Conservation (phyloP, 2,797 vertebrate genomes). For the Phataginus tetradactyla region DNA sequence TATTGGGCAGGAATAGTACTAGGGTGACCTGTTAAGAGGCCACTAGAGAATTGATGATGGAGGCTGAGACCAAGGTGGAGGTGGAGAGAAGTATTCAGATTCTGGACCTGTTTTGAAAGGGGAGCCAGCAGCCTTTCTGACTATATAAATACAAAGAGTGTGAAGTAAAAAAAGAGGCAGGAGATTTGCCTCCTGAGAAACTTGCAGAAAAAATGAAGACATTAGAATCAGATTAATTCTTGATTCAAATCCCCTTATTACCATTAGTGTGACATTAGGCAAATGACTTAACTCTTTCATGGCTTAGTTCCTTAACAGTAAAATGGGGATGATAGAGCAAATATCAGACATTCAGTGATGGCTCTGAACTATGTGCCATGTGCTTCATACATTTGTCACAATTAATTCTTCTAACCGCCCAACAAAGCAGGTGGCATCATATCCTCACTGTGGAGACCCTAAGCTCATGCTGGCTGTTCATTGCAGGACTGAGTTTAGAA, state of each 20-base stretch:
- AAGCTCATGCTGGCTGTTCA: background rate
- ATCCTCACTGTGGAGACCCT: background rate
- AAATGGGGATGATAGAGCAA: background rate
- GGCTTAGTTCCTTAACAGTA: background rate
- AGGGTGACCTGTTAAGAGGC: background rate
- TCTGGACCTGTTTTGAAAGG: background rate
- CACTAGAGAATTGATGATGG: background rate
- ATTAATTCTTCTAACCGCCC: background rate
- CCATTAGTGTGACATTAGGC: background rate
- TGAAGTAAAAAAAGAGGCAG: background rate
- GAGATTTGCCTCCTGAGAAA: background rate
- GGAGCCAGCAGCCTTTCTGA: background rate
- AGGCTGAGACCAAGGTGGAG: background rate
- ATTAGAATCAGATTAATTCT: background rate
- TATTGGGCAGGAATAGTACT: background rate
- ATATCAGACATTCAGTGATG: background rate
- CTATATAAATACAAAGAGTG: background rate
- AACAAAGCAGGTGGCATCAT: background rate
- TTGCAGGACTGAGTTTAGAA: background rate
- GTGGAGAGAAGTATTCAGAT: background rate
- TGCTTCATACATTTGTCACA: background rate
- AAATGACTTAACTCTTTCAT: background rate
- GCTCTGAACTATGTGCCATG: background rate
- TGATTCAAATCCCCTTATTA: background rate
- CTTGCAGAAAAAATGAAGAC: background rate